Evolutionary conservation across 2,797 vertebrate species (phyloP), one percentile per base, ranked within the genome.

Genomic region (Propithecus perrieri): DNA sequence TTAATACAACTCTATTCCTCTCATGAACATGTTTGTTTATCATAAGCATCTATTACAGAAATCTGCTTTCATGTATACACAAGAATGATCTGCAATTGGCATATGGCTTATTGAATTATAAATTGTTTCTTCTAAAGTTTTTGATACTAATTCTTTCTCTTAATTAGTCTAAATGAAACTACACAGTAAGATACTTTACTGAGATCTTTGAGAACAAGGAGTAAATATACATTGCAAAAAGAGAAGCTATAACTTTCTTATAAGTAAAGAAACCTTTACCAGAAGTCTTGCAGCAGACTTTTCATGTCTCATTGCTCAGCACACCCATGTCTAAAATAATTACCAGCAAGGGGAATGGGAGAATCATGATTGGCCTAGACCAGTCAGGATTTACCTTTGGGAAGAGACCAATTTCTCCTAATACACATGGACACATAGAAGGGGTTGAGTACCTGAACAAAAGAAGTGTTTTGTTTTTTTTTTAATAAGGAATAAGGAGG

Each of bases 101-200:
- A 83, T 76, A 24, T 80, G 41, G 38, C 38, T 90, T 92, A 28
- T 57, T 80, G 28, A 89, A 80, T 79, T 89, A 84, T 72, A 86
- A 89, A 79, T 65, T 15, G 24, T 95, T 89, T 89, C 57, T 86
- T 81, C n/a, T 85, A 46, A 85, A 59, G n/a, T 78, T n/a, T 91
- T 96, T 95, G n/a, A 85, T 43, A 85, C 63, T 50, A 89, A 74
- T 24, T 53, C 5, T 38, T 80, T 38, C 71, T 86, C n/a, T 74
- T 79, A 74, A 38, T 89, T 78, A n/a, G 63, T 65, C n/a, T 72
- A 53, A 85, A 67, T 48, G 43, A 63, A 35, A 50, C 50, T 2
- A 91, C n/a, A 71, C 15, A 46, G 57, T 95, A 24, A 43, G 28
- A 20, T 71, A 71, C 43, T 69, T 61, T 55, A 38, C 46, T 84